Conservation (phyloP, 2,888 invertebrate species). For the Junonia oenone region DNA sequence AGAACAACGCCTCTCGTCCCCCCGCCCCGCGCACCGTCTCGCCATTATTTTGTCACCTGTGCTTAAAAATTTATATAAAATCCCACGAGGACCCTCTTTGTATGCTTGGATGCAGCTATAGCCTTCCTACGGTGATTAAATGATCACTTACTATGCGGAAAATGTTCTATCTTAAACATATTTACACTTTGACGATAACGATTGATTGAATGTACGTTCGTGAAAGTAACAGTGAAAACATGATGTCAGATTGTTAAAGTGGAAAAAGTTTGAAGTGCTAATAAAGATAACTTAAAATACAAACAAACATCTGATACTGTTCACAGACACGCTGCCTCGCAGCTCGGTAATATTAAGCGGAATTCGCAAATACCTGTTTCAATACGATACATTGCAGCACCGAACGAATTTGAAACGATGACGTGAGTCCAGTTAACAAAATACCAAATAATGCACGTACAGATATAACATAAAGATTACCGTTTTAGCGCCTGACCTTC, state of each 20-base stretch:
- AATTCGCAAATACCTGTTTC: conserved; percentile 18
- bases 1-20: conserved; percentile 75
- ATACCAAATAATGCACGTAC: conserved; percentile 52
- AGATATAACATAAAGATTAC: conserved; percentile 74
- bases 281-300: not conserved
- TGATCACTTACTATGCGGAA: not conserved
- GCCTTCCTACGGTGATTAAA: not conserved
- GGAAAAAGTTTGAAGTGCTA: conserved; percentile 5
- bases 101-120: too few relatives aligned
- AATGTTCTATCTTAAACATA: not conserved
- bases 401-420: conserved; percentile 36
- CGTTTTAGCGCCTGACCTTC: conserved; percentile 71
- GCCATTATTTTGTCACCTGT: conserved; percentile 39
- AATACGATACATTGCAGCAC: conserved; percentile 19
- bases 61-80: conserved; percentile 30
- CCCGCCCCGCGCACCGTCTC: conserved; percentile 41
- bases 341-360: conserved; percentile 10
- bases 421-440: conserved; percentile 44
- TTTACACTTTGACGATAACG: not conserved
- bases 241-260: conserved; percentile 7
- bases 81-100: not conserved
- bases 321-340: not conserved
- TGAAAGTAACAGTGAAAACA: conserved; percentile 1
- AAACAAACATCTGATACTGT: not conserved
- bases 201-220: not conserved